Evolutionary conservation across 2,113 vertebrate species (phyloP).

Genomic region (Arenaria interpres): DNA sequence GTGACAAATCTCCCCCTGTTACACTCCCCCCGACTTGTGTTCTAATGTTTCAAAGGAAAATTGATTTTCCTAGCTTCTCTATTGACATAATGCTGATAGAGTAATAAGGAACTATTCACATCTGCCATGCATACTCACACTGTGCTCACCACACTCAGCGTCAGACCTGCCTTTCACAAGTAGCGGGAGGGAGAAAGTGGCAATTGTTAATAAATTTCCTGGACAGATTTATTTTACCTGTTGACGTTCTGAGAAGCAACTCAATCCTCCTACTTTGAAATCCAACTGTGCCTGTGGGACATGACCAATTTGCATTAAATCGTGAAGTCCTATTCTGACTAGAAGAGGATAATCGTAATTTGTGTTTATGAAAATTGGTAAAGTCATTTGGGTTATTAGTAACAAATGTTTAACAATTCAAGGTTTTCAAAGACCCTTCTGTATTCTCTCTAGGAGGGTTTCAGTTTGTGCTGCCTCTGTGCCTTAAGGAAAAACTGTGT

Average conservation of each 20-base stretch:
- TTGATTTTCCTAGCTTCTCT: slow-evolving; percentile 1
- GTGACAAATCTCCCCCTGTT: not conserved
- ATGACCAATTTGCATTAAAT: slow-evolving; percentile 11
- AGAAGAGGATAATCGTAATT: not conserved
- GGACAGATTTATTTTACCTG: slow-evolving; percentile 41
- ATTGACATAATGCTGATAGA: slow-evolving; percentile 2
- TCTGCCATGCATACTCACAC: not conserved
- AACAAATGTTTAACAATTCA: slow-evolving; percentile 57
- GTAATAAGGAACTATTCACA: slow-evolving; percentile 3
- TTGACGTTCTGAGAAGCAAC: slow-evolving; percentile 33
- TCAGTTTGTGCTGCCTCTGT: not conserved
- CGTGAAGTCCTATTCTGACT: not conserved
- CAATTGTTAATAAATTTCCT: slow-evolving; percentile 44
- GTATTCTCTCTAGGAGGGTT: slow-evolving; percentile 1
- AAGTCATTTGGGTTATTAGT: slow-evolving; percentile 47
- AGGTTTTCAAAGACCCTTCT: slow-evolving; percentile 37
- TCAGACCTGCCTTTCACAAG: not conserved
- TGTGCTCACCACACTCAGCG: not conserved
- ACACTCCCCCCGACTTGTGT: not conserved
- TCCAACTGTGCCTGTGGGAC: not conserved
- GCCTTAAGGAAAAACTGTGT: not conserved
- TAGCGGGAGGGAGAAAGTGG: slow-evolving; percentile 2
- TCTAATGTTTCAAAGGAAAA: slow-evolving; percentile 46
- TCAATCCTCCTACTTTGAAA: slow-evolving; percentile 30
- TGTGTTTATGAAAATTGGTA: slow-evolving; percentile 22